Evolutionary conservation across 1,140 invertebrate species (phyloP), one percentile per base, ranked within the genome.

Genomic region (Rhyacophila brunnea): DNA sequence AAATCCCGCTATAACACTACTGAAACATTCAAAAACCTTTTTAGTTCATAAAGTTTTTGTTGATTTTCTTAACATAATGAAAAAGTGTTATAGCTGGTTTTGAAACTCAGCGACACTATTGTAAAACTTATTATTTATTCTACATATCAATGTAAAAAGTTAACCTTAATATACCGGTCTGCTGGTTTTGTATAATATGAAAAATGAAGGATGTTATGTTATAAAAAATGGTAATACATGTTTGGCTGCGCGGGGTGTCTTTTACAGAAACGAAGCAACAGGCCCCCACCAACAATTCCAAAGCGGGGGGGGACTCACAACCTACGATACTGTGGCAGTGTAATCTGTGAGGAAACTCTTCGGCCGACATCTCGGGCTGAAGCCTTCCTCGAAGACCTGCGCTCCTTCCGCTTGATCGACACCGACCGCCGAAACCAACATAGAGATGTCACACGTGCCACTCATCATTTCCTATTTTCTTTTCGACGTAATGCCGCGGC

Each of bases 291-390:
- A 88, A 83, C 74, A 81, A 76, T 76, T 76, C 71, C 76, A 78
- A 74, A 81, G 82, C 79, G 80, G 85, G 82, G 84, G 87, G 83
- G 89, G 90, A 89, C 86, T 92, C 89, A 91, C 91, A 91, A 87
- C 91, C 88, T 93, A 93, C 89, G 90, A 93, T 92, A 92, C 90
- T 91, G 87, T 93, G 90, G 91, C 91, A 92, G 90, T 93, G 89
- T 93, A 92, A 93, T 84, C 85, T 93, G 86, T 93, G 91, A 87
- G 80, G 54, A 11, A 35, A 10, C n/a, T 11, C 14, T 45, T 1
- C 42, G 7, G 3, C 32, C 15, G 10, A 23, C 17, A n/a, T 18
- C 32, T 17, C 50, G 18, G n/a, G 9, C 36, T 9, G 13, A 54
- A 10, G 38, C 52, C 45, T 18, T 28, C 23, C 19, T 7, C n/a